These are phyloP conservation scores for Streptopelia turtur DNA, from an alignment of 2,797 vertebrate genomes.

Conservation along the genomic window DNA sequence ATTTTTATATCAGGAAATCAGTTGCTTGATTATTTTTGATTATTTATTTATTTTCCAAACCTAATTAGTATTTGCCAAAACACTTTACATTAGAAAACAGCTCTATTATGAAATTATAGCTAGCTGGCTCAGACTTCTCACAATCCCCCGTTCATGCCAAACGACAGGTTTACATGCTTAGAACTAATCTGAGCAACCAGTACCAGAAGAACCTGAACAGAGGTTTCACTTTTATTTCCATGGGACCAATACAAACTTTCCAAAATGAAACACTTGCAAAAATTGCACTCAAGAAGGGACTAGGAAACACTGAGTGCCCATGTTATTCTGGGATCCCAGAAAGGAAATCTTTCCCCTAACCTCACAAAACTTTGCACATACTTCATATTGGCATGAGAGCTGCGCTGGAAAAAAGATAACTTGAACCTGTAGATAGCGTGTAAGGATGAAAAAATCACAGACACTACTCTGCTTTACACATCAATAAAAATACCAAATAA, in stretches of 20 bases:
- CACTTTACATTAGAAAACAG: slow-evolving; percentile 28
- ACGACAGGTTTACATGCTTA: background rate
- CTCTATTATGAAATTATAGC: slow-evolving; percentile 23
- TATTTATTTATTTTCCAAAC: slow-evolving; percentile 36
- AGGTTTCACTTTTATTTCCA: rapidly evolving
- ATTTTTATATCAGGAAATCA: slow-evolving; percentile 60
- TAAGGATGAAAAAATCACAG: background rate
- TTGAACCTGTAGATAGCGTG: background rate
- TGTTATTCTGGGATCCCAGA: background rate
- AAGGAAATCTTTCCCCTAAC: background rate
- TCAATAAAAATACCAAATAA: background rate
- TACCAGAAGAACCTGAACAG: background rate
- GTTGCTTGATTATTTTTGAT: slow-evolving; percentile 46
- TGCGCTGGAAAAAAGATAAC: background rate
- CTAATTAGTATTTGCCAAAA: slow-evolving; percentile 39
- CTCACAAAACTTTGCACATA: background rate
- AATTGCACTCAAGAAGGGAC: background rate
- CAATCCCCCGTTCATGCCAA: background rate
- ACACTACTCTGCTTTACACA: background rate
- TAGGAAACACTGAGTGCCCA: background rate
- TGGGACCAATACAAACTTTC: background rate
- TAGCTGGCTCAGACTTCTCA: background rate
- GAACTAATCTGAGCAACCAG: background rate
- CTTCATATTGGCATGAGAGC: background rate
- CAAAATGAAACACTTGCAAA: background rate